These are phyloP conservation scores for Drosophila nigrodunni DNA, from an alignment of 1,140 invertebrate genomes.

Conservation along the genomic window DNA sequence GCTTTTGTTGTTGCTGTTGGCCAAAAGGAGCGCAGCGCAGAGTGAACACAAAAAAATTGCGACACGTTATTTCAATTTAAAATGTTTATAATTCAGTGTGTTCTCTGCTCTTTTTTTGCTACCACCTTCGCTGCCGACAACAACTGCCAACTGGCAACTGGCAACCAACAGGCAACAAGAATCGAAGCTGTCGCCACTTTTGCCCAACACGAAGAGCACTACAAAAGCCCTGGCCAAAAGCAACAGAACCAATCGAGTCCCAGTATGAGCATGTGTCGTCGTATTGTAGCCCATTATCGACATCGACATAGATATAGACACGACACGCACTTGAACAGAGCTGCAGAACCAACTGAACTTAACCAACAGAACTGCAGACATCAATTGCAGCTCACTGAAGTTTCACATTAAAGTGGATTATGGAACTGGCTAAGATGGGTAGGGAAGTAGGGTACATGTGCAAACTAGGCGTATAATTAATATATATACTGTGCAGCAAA, in stretches of 20 bases:
- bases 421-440: too few species aligned
- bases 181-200: constrained; percentile 62
- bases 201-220: constrained; percentile 55
- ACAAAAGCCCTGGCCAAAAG: constrained; percentile 22
- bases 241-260: constrained; percentile 2
- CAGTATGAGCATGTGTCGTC: constrained; percentile 8
- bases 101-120: constrained; percentile 53
- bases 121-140: constrained; percentile 40
- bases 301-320: constrained; percentile 20
- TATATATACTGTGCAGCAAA: too few species aligned
- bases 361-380: neutral
- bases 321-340: constrained; percentile 4
- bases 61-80: constrained; percentile 83
- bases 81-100: constrained; percentile 83
- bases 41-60: constrained; percentile 71
- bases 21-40: constrained; percentile 46
- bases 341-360: too few species aligned
- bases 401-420: too few species aligned
- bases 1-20: too few species aligned
- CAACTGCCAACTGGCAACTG: neutral
- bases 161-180: constrained; percentile 12
- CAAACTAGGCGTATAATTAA: too few species aligned
- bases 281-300: constrained; percentile 20
- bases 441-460: too few species aligned
- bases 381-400: neutral